phyloP scores from a whole-genome alignment of 2,113 vertebrate species.

The Steatornis caripensis region DNA sequence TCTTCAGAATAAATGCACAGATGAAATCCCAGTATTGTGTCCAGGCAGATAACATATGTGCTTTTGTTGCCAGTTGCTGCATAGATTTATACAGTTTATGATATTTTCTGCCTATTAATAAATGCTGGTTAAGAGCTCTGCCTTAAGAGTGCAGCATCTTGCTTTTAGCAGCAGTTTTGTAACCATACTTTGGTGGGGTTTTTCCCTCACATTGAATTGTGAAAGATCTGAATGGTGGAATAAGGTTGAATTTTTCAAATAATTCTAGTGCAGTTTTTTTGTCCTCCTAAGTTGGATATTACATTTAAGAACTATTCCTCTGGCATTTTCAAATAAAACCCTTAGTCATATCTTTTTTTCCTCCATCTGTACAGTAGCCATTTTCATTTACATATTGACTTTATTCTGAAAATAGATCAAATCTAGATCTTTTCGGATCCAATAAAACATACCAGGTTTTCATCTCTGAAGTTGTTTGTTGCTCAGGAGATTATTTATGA shows the following conservation, averaged over 20 bases:
- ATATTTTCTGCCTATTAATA: neutral
- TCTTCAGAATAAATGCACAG: neutral
- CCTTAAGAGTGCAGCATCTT: neutral
- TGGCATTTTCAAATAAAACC: neutral
- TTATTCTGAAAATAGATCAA: neutral
- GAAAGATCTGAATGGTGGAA: neutral
- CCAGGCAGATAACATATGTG: neutral
- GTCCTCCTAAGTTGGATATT: neutral
- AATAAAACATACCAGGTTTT: neutral
- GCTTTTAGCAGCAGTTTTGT: neutral
- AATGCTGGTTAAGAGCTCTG: neutral
- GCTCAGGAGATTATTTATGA: neutral
- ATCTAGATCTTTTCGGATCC: neutral
- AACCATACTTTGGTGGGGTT: neutral
- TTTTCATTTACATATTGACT: neutral
- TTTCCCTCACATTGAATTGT: neutral
- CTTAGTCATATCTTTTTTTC: neutral
- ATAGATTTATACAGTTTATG: neutral
- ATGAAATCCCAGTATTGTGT: neutral
- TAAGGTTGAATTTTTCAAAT: neutral
- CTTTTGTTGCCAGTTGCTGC: neutral
- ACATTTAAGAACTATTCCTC: neutral
- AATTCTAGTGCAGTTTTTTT: neutral
- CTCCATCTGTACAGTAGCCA: neutral
- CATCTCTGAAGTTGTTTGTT: neutral